Conservation (phyloP, 2,888 invertebrate species). For the Piscicola geometra region DNA sequence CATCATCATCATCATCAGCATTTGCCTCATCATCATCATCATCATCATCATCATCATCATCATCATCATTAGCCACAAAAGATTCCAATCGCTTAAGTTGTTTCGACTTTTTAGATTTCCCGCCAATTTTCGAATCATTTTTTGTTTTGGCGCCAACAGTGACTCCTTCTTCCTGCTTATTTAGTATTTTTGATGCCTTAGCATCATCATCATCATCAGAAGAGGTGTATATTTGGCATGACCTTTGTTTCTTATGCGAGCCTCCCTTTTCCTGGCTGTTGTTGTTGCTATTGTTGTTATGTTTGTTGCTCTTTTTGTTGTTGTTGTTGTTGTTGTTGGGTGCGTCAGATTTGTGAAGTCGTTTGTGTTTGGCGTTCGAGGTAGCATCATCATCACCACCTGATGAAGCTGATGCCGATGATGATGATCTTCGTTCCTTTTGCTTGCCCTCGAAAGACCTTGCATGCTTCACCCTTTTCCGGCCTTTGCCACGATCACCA, state of each 20-base stretch:
- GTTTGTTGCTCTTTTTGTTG: not conserved
- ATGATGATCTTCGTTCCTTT: not conserved
- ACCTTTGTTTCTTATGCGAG: not conserved
- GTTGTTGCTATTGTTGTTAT: not conserved
- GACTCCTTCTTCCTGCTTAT: not conserved
- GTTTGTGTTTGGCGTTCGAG: not conserved
- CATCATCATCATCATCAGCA: no score
- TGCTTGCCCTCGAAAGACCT: not conserved
- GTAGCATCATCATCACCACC: not conserved
- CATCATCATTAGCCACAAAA: not conserved
- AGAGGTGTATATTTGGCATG: slow-evolving; percentile 17
- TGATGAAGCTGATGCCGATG: no score
- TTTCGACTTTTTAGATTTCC: slow-evolving; percentile 7
- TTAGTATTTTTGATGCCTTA: not conserved
- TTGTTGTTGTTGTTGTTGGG: not conserved
- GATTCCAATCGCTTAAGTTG: no score
- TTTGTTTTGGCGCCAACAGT: not conserved
- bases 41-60: no score
- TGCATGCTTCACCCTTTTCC: not conserved
- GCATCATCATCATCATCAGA: slow-evolving; percentile 4
- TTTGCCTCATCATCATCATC: no score
- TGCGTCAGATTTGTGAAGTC: no score
- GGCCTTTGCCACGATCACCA: slow-evolving; percentile 35
- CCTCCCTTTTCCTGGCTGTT: not conserved
- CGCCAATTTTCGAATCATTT: not conserved